Evolutionary conservation across 2,797 vertebrate genomes (phyloP), one percentile per base, ranked within the genome.

Genomic region (Argyrosomus regius): DNA sequence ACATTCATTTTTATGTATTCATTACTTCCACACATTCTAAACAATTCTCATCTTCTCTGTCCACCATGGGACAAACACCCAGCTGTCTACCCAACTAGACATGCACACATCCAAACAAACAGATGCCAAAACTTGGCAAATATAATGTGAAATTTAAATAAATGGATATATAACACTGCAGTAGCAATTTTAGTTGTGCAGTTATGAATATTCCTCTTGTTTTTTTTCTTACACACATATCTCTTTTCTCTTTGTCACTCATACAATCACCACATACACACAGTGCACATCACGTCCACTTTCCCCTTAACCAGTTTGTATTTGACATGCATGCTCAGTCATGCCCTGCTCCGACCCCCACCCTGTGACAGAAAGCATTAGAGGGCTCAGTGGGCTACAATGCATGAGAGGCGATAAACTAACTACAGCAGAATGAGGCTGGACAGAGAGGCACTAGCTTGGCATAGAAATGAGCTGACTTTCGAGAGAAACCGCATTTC

Each of bases 401-500:
- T 80, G 71, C 62, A 65, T 45, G 48, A 75, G 77, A 69, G 78
- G 84, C 48, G 46, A 74, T 77, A 77, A 87, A 84, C 67, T 62
- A 81, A 82, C 59, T 59, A 54, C 69, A 78, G 78, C 49, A 68
- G 68, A 74, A 54, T 45, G 61, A 69, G 18, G 57, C 59, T 73
- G 70, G 65, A 70, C 83, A 83, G 35, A 70, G 62, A 80, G 20
- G 66, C 59, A 48, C 39, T 60, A 57, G 56, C 7, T 1, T 7
- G 77, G 39, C 77, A 81, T 77, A 71, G 58, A 85, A 87, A 89
- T 84, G 49, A 87, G 58, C 31, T 79, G 57, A 46, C 45, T 71
- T 52, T 65, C 4, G 1, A 39, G 31, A 22, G 17, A 64, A 77
- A 31, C 22, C 48, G 20, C 24, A 67, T 58, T 67, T 77, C 20